phyloP scores from a whole-genome alignment of 2,888 invertebrate genomes.

The Sepioteuthis lessoniana region DNA sequence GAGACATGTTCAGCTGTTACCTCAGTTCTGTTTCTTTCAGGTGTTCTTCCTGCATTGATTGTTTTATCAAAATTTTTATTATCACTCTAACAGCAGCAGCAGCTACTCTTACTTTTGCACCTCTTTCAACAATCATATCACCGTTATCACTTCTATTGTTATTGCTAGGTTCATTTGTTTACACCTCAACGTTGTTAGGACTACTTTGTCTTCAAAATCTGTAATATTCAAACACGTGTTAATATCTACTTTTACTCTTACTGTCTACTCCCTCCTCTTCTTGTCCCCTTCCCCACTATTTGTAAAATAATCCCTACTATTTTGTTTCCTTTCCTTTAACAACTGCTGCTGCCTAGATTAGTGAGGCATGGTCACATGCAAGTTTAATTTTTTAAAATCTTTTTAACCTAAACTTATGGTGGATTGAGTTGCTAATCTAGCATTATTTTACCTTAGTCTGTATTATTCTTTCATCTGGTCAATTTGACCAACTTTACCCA shows the following conservation, averaged over 20 bases:
- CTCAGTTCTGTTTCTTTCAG: background rate
- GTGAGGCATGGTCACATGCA: background rate
- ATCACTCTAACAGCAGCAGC: background rate
- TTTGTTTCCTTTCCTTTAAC: background rate
- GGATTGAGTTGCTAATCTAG: background rate
- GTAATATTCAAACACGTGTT: background rate
- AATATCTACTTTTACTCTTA: background rate
- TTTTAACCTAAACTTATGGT: background rate
- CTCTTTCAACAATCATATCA: background rate
- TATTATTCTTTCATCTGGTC: background rate
- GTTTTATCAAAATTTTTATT: background rate
- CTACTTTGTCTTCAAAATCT: background rate
- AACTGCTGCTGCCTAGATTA: background rate
- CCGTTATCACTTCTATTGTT: background rate
- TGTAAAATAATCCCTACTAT: background rate
- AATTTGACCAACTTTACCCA: background rate
- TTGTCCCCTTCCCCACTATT: background rate
- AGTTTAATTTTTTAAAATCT: background rate
- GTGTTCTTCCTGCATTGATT: background rate
- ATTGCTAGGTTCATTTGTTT: background rate
- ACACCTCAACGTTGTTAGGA: background rate
- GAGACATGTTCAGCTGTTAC: constrained; percentile 33
- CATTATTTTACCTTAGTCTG: background rate
- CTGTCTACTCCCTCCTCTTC: background rate
- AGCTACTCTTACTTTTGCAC: background rate